phyloP scores from a whole-genome alignment of 2,888 invertebrate species.

The Drosophila paramelanica region DNA sequence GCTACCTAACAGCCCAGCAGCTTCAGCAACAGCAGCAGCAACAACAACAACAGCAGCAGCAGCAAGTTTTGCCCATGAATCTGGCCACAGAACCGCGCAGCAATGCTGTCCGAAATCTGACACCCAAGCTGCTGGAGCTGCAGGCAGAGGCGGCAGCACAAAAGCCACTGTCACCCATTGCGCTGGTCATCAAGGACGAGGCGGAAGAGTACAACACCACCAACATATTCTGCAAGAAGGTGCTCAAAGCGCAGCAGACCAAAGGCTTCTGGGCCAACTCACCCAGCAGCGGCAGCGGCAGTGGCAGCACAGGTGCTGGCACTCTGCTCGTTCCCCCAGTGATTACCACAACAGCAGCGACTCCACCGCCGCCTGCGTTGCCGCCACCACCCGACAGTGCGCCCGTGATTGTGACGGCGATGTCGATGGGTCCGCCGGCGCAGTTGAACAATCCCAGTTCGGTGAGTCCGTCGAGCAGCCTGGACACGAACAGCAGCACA shows the following conservation, averaged over 20 bases:
- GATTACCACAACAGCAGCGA: constrained; percentile 77
- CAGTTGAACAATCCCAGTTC: constrained; percentile 68
- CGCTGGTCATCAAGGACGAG: constrained; percentile 81
- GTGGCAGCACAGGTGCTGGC: constrained; percentile 51
- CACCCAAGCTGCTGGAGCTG: constrained; percentile 80
- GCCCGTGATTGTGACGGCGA: constrained; percentile 78
- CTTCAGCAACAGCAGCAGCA: constrained; percentile 46
- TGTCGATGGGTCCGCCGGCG: constrained; percentile 85
- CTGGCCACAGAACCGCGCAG: constrained; percentile 73
- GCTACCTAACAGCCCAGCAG: constrained; percentile 42
- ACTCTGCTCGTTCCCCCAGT: constrained; percentile 69
- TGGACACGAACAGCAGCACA: constrained; percentile 52
- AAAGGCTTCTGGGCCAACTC: constrained; percentile 84
- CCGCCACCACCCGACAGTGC: constrained; percentile 31
- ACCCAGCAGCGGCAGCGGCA: constrained; percentile 70
- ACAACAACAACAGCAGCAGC: constrained; percentile 22
- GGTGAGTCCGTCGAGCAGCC: constrained; percentile 75
- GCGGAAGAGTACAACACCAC: constrained; percentile 83
- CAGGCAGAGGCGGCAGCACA: constrained; percentile 37
- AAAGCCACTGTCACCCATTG: constrained; percentile 56
- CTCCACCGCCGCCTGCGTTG: constrained; percentile 59
- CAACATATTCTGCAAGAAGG: constrained; percentile 84
- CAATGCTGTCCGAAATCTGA: constrained; percentile 81
- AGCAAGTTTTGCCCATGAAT: constrained; percentile 84
- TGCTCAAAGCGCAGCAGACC: constrained; percentile 84